phyloP scores from a whole-genome alignment of 1,140 invertebrate genomes.

The Apis laboriosa region DNA sequence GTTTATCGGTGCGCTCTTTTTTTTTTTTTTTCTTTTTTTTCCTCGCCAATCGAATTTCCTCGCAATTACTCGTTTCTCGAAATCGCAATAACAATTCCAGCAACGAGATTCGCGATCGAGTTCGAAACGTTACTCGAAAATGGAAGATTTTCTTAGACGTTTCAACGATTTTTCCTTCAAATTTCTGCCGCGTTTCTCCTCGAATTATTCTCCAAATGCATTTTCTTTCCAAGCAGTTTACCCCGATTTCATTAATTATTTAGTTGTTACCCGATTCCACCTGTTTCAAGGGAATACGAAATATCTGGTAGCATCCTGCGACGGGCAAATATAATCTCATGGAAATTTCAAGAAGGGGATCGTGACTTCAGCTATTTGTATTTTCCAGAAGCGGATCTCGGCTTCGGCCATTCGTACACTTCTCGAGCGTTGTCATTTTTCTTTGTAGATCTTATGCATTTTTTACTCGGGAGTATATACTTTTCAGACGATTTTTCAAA shows the following conservation, averaged over 20 bases:
- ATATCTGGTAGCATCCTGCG: not conserved
- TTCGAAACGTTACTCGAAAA: not conserved
- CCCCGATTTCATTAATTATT: slow-evolving; percentile 8
- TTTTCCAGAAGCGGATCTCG: not conserved
- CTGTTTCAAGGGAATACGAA: not conserved
- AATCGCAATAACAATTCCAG: not conserved
- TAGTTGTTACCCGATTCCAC: not conserved
- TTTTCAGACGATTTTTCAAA: not conserved
- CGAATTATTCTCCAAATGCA: too few species aligned
- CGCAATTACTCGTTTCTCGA: not conserved
- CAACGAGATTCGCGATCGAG: not conserved
- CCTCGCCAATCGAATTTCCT: not conserved
- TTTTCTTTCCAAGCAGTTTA: not conserved
- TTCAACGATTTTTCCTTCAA: too few species aligned
- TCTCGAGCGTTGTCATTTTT: not conserved
- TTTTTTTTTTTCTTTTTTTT: too few species aligned
- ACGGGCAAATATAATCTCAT: not conserved
- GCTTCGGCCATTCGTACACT: not conserved
- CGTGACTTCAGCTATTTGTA: not conserved
- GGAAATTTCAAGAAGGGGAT: slow-evolving; percentile 1
- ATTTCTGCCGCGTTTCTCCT: too few species aligned
- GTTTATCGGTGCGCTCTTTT: not conserved
- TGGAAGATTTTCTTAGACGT: too few species aligned
- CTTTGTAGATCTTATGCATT: too few species aligned
- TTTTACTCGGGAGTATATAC: too few species aligned